These are phyloP conservation scores for Parazoanthus atlanticus DNA, from an alignment of 92 coral and sea anemone genomes.

Conservation along the genomic window DNA sequence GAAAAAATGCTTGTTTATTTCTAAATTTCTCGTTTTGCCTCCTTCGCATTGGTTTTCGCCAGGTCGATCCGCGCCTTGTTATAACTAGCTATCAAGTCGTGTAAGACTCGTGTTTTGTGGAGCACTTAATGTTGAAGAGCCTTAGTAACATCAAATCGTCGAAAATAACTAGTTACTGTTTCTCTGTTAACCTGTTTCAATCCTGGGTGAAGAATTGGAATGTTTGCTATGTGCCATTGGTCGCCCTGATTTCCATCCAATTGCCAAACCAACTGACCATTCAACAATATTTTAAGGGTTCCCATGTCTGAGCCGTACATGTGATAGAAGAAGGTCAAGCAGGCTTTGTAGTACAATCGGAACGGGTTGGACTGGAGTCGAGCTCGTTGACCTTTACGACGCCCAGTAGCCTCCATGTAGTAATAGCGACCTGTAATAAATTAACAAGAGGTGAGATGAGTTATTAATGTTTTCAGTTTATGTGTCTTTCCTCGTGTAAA, in stretches of 20 bases:
- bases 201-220: constrained; percentile 35
- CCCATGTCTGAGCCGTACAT: constrained; percentile 18
- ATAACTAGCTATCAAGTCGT: too few species aligned
- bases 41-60: too few species aligned
- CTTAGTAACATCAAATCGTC: too few species aligned
- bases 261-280: constrained; percentile 22
- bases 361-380: neutral
- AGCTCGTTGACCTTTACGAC: constrained; percentile 8
- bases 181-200: neutral
- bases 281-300: neutral
- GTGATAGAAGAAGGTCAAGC: constrained; percentile 11
- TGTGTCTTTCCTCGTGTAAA: too few species aligned
- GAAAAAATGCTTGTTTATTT: too few species aligned
- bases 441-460: neutral
- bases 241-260: constrained; percentile 26
- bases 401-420: constrained; percentile 6
- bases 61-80: too few species aligned
- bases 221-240: constrained; percentile 24
- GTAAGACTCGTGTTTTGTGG: too few species aligned
- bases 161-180: too few species aligned
- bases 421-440: constrained; percentile 3
- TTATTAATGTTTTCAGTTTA: too few species aligned
- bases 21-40: too few species aligned
- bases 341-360: constrained; percentile 1
- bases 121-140: too few species aligned